Percentiles rank a stretch among this genome's conserved stretches.
These are phyloP conservation scores for Centropristis striata DNA, from an alignment of 2,113 vertebrate species.

Conservation along the genomic window DNA sequence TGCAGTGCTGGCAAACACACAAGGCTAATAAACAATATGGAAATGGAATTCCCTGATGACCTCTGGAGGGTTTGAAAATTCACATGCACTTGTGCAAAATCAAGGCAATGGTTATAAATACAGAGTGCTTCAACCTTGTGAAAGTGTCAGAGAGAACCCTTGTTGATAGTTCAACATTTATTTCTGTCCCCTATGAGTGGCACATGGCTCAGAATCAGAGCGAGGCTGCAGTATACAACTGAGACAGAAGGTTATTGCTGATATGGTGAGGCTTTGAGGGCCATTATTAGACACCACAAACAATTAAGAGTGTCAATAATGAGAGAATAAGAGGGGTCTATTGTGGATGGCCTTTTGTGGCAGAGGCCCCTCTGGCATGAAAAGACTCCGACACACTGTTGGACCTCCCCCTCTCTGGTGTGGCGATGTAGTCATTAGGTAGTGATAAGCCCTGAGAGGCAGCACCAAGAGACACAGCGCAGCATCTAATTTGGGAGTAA, in stretches of 20 bases:
- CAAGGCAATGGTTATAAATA: conserved; percentile 55
- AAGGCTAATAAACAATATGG: conserved; percentile 77
- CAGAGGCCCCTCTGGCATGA: conserved; percentile 76
- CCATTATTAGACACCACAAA: conserved; percentile 93
- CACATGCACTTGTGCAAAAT: not conserved
- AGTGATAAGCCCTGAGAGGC: conserved; percentile 58
- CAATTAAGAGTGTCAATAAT: conserved; percentile 91
- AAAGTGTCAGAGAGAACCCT: conserved; percentile 27
- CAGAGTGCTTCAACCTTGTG: conserved; percentile 25
- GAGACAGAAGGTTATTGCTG: conserved; percentile 96
- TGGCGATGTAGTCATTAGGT: conserved; percentile 73
- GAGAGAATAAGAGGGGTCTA: conserved; percentile 92
- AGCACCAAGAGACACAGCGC: conserved; percentile 16
- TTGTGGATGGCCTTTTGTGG: conserved; percentile 78
- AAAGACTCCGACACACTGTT: conserved; percentile 61
- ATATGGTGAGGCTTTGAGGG: conserved; percentile 91
- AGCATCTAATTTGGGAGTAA: conserved; percentile 41
- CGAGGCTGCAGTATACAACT: conserved; percentile 86
- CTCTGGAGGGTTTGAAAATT: conserved; percentile 35
- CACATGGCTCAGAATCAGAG: conserved; percentile 46
- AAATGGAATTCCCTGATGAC: conserved; percentile 67
- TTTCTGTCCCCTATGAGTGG: conserved; percentile 17
- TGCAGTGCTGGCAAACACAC: conserved; percentile 38
- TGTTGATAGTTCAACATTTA: conserved; percentile 23
- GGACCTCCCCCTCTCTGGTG: conserved; percentile 65